Evolutionary conservation across 2,888 invertebrate genomes (phyloP).

Genomic region (Phrixothrix hirtus): DNA sequence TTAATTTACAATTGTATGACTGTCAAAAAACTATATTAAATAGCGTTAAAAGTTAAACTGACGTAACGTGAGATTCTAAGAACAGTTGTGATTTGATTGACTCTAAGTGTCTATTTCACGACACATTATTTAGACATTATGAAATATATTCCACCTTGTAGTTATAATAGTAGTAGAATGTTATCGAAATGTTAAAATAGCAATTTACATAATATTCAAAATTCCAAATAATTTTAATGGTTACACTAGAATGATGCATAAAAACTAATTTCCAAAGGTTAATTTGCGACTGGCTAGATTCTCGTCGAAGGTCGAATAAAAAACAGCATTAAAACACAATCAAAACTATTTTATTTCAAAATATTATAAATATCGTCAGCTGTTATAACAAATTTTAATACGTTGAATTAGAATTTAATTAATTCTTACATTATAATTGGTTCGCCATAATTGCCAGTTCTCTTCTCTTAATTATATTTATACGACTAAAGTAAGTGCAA

Average conservation of each 20-base stretch:
- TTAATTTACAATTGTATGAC: no score
- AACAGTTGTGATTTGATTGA: slow-evolving; percentile 10
- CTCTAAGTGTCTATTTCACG: slow-evolving; percentile 8
- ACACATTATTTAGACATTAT: background rate
- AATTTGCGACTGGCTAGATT: slow-evolving; percentile 1
- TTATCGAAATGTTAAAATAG: background rate
- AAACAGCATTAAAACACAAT: slow-evolving; percentile 12
- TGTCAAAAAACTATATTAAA: slow-evolving; percentile 8
- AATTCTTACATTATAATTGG: no score
- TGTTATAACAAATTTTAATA: no score
- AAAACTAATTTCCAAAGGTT: slow-evolving; percentile 4
- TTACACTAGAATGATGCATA: slow-evolving; percentile 2
- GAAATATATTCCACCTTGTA: background rate
- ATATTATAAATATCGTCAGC: no score
- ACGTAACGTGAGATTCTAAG: background rate
- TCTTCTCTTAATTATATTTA: no score
- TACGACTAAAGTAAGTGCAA: no score
- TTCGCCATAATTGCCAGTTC: no score
- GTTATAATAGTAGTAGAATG: background rate
- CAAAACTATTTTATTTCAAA: slow-evolving; percentile 10
- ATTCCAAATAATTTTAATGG: slow-evolving; percentile 3
- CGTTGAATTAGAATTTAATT: no score
- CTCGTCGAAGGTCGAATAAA: slow-evolving; percentile 9
- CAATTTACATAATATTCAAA: slow-evolving; percentile 4
- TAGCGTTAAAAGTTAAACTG: slow-evolving; percentile 4